phyloP scores from a whole-genome alignment of 2,888 invertebrate genomes.

The Reticulitermes lucifugus region DNA sequence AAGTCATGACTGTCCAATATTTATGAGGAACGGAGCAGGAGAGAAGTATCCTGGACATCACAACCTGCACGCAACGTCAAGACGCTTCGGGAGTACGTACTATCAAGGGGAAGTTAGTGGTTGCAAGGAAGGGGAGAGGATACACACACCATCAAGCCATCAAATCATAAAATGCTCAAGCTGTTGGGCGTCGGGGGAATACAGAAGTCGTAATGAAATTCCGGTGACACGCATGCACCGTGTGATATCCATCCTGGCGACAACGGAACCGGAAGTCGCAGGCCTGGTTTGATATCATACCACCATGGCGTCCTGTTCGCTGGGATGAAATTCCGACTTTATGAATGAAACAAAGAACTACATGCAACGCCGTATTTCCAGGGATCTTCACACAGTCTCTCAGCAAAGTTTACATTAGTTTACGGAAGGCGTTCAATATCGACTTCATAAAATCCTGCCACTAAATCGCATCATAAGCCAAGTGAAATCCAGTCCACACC shows the following conservation, averaged over 20 bases:
- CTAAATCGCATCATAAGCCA: too few relatives aligned
- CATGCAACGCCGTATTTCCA: too few relatives aligned
- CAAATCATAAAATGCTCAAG: constrained; percentile 4
- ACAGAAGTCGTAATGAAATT: neutral
- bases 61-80: neutral
- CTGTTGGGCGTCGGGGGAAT: neutral
- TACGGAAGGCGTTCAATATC: too few relatives aligned
- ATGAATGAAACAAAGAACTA: too few relatives aligned
- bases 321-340: too few relatives aligned
- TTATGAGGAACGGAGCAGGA: neutral
- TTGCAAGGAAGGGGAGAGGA: neutral
- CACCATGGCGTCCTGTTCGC: too few relatives aligned
- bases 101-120: neutral
- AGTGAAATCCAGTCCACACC: too few relatives aligned
- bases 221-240: neutral
- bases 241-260: neutral
- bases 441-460: too few relatives aligned
- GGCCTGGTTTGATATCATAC: neutral
- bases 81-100: neutral
- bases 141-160: neutral
- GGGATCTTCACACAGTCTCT: too few relatives aligned
- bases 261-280: constrained; percentile 1
- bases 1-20: neutral
- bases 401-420: too few relatives aligned
- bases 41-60: neutral